These are phyloP conservation scores for Ceyx erithaca DNA, from an alignment of 2,797 vertebrate species.

Conservation along the genomic window DNA sequence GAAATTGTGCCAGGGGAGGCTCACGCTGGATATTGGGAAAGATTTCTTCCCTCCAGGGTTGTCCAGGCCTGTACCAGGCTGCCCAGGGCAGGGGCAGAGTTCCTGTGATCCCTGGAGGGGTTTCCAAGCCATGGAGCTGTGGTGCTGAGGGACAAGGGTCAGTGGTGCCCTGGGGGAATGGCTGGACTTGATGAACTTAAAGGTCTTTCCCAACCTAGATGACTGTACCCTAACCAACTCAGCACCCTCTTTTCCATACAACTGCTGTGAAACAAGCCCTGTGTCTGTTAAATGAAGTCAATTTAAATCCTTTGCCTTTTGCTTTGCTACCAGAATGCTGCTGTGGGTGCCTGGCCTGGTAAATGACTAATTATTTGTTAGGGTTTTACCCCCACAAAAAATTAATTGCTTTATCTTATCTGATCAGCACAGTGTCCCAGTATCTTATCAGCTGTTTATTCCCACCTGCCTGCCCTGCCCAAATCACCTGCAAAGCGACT, in stretches of 20 bases:
- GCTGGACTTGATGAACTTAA: rapidly evolving
- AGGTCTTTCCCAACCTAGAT: neutral
- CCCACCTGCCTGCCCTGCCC: neutral
- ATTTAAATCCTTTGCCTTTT: neutral
- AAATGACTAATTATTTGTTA: neutral
- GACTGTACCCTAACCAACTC: neutral
- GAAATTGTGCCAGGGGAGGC: neutral
- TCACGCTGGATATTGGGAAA: neutral
- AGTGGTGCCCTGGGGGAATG: neutral
- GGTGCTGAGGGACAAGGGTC: neutral
- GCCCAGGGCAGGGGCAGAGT: neutral
- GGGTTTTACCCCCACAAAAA: neutral
- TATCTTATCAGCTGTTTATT: neutral
- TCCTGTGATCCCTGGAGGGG: neutral
- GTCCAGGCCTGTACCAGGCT: neutral
- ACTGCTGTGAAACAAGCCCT: neutral
- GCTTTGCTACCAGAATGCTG: neutral
- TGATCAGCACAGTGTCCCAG: neutral
- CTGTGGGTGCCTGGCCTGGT: neutral
- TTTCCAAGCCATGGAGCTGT: neutral
- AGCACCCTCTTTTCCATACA: neutral
- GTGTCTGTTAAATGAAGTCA: neutral
- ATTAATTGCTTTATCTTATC: neutral
- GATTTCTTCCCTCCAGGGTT: neutral
- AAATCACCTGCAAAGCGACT: neutral